Percentiles rank a stretch among this genome's conserved stretches.
phyloP scores from a whole-genome alignment of 2,888 invertebrate genomes.

The Cacoxenus indagator region DNA sequence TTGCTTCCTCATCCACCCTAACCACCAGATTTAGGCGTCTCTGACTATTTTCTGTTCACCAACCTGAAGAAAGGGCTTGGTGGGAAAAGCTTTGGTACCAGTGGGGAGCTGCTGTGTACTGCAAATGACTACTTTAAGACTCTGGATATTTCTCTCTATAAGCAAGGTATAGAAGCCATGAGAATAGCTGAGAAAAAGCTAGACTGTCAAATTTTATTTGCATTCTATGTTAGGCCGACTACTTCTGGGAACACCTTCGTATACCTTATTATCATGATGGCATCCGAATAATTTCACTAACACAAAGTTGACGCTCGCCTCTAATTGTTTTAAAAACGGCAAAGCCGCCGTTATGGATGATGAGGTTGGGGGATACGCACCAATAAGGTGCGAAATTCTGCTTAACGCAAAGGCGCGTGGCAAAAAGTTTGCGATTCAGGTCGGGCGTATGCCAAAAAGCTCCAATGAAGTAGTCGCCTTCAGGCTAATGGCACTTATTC shows the following conservation, averaged over 20 bases:
- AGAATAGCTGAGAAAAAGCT: no score
- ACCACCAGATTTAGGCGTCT: neutral
- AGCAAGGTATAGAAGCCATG: no score
- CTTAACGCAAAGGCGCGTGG: constrained; percentile 38
- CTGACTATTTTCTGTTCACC: neutral
- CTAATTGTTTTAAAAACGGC: constrained; percentile 53
- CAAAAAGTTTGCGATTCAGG: constrained; percentile 28
- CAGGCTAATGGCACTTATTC: neutral
- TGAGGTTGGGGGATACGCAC: constrained; percentile 21
- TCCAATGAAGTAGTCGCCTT: neutral
- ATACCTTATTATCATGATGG: neutral
- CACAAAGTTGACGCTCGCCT: constrained; percentile 29
- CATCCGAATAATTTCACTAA: neutral
- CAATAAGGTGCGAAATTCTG: constrained; percentile 63
- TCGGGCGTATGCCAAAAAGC: neutral
- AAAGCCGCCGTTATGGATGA: neutral
- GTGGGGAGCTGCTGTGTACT: neutral
- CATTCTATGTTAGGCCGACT: no score
- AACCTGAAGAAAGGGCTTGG: neutral
- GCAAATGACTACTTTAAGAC: neutral
- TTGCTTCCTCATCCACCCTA: neutral
- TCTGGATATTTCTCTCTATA: neutral
- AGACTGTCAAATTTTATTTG: no score
- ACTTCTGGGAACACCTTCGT: neutral
- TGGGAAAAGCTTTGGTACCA: neutral